These are phyloP conservation scores for Macropus fuliginosus DNA, from an alignment of 2,797 vertebrate genomes.

Conservation along the genomic window DNA sequence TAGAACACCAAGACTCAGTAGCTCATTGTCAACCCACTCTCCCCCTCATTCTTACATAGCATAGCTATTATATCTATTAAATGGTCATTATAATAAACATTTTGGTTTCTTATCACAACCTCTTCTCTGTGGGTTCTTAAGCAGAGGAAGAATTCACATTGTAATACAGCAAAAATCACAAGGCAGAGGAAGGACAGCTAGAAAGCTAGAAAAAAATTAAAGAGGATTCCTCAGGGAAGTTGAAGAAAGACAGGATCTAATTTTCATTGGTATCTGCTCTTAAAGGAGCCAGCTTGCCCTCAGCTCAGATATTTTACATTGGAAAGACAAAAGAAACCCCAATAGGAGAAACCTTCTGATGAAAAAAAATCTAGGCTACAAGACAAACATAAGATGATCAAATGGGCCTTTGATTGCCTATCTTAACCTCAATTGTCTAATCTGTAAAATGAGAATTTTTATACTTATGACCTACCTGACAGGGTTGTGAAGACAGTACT, in stretches of 20 bases:
- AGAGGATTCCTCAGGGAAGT: not conserved
- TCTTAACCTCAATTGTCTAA: too few species aligned
- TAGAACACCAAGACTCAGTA: not conserved
- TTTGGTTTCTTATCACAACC: constrained; percentile 49
- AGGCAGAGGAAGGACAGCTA: constrained; percentile 1
- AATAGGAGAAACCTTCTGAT: not conserved
- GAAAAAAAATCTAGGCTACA: constrained; percentile 18
- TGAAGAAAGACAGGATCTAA: constrained; percentile 28
- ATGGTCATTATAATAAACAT: constrained; percentile 29
- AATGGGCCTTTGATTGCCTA: too few species aligned
- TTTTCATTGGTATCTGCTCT: not conserved
- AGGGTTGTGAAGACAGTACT: too few species aligned
- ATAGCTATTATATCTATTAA: not conserved
- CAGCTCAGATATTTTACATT: not conserved
- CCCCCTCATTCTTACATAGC: not conserved
- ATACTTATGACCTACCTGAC: too few species aligned
- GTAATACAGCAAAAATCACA: not conserved
- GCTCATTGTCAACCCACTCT: not conserved
- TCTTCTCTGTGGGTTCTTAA: constrained; percentile 2
- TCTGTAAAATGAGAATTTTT: too few species aligned
- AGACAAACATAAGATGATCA: constrained; percentile 2
- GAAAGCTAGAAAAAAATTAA: not conserved
- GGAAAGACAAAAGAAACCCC: constrained; percentile 7
- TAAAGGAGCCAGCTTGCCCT: not conserved
- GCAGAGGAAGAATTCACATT: not conserved